A percentile compares a stretch with the other conserved stretches of the same genome.
phyloP scores from a whole-genome alignment of 2,888 invertebrate species.

The Drosophila ezoana region DNA sequence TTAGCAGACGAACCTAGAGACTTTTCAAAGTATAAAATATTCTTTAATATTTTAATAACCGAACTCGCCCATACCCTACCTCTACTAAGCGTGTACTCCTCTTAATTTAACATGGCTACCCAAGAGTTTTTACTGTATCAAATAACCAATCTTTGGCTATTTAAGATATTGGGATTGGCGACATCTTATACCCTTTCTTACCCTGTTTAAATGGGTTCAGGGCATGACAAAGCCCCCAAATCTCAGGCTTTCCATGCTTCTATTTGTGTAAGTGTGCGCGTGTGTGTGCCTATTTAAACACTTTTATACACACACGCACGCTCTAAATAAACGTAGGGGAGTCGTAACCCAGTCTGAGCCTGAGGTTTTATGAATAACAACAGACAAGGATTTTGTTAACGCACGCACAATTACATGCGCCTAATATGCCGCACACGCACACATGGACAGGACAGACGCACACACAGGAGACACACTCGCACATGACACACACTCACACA shows the following conservation, averaged over 20 bases:
- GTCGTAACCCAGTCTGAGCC: slow-evolving; percentile 24
- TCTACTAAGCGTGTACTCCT: no score
- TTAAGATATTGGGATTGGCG: no score
- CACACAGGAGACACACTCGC: slow-evolving; percentile 5
- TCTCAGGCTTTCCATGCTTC: slow-evolving; percentile 7
- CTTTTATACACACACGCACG: slow-evolving; percentile 19
- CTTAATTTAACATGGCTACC: no score
- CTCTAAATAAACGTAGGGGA: slow-evolving; percentile 63
- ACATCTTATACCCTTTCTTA: no score
- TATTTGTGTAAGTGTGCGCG: background rate
- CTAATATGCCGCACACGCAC: slow-evolving; percentile 47
- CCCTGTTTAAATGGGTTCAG: no score
- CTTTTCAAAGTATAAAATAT: no score
- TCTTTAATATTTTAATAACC: no score
- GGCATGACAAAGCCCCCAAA: slow-evolving; percentile 21
- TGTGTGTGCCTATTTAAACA: slow-evolving; percentile 54
- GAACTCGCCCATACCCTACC: no score
- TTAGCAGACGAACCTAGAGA: no score
- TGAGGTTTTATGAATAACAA: slow-evolving; percentile 49
- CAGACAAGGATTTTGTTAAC: slow-evolving; percentile 75
- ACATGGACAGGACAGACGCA: slow-evolving; percentile 1
- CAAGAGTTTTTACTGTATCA: no score
- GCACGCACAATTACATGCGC: slow-evolving; percentile 79
- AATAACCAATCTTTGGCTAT: no score
- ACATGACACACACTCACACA: slow-evolving; percentile 1